Evolutionary conservation across 2,797 vertebrate genomes (phyloP).

Genomic region (Atherinosoma microstoma): DNA sequence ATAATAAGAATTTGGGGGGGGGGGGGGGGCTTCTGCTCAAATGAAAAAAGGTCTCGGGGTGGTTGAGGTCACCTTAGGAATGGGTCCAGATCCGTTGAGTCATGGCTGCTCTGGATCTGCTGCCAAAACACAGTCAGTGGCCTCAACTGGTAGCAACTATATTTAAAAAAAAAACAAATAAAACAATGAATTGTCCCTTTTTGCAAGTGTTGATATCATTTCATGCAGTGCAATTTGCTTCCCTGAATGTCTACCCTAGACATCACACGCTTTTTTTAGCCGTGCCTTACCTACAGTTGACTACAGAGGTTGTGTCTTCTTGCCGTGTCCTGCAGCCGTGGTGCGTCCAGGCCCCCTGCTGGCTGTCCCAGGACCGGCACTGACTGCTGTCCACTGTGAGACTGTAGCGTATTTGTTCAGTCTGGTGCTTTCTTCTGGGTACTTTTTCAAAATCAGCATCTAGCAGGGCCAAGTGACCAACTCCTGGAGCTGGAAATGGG

Average conservation of each 20-base stretch:
- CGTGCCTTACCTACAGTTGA: slow-evolving; percentile 86
- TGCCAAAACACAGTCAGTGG: slow-evolving; percentile 73
- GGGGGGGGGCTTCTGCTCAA: too few species aligned
- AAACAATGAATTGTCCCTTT: not conserved
- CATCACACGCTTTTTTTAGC: not conserved
- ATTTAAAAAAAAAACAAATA: slow-evolving; percentile 22
- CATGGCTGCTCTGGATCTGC: slow-evolving; percentile 65
- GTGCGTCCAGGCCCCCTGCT: slow-evolving; percentile 74
- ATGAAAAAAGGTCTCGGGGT: not conserved
- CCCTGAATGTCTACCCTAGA: not conserved
- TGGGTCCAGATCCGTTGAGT: slow-evolving; percentile 60
- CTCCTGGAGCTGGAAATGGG: slow-evolving; percentile 66
- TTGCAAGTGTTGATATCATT: not conserved
- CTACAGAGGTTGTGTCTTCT: slow-evolving; percentile 41
- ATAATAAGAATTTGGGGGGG: not conserved
- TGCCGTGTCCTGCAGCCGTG: slow-evolving; percentile 68
- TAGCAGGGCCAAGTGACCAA: slow-evolving; percentile 82
- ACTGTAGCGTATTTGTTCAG: slow-evolving; percentile 78
- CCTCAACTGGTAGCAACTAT: slow-evolving; percentile 80
- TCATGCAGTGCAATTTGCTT: not conserved
- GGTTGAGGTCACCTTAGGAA: slow-evolving; percentile 74
- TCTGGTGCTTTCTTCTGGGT: slow-evolving; percentile 60
- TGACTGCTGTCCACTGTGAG: slow-evolving; percentile 76
- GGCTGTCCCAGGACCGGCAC: slow-evolving; percentile 84
- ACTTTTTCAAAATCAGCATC: slow-evolving; percentile 81